Evolutionary conservation across 2,797 vertebrate species (phyloP).

Genomic region (Salarias fasciatus): DNA sequence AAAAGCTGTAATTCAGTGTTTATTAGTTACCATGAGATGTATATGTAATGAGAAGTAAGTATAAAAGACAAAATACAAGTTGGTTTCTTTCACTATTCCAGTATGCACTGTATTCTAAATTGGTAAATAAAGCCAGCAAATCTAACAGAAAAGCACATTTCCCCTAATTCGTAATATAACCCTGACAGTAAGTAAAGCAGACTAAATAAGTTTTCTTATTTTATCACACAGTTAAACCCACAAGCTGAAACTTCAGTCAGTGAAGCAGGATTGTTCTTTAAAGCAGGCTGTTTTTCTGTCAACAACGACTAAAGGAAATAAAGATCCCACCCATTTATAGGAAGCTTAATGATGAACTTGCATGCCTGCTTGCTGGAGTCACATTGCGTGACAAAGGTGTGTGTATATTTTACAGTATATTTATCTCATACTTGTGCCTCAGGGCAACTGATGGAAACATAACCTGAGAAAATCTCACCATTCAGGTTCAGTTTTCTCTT

Average conservation of each 20-base stretch:
- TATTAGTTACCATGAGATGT: no score
- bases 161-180: constrained; percentile 27
- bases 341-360: constrained; percentile 34
- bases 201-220: constrained; percentile 9
- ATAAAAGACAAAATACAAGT: no score
- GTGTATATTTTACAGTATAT: constrained; percentile 63
- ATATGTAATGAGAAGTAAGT: no score
- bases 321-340: constrained; percentile 15
- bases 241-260: constrained; percentile 31
- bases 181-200: constrained; percentile 13
- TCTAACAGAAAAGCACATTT: constrained; percentile 13
- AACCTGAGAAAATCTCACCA: constrained; percentile 67
- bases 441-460: constrained; percentile 62
- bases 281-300: constrained; percentile 21
- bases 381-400: constrained; percentile 72
- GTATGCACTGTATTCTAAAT: no score
- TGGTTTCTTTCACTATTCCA: no score
- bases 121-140: background rate
- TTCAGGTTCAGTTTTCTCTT: constrained; percentile 67
- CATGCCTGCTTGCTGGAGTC: constrained; percentile 52
- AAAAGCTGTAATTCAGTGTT: no score
- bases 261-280: constrained; percentile 18
- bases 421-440: constrained; percentile 60
- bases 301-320: constrained; percentile 1
- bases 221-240: background rate